Percentiles rank a stretch among this genome's conserved stretches.
These are phyloP conservation scores for Ephestia elutella DNA, from an alignment of 1,140 invertebrate species.

Conservation along the genomic window DNA sequence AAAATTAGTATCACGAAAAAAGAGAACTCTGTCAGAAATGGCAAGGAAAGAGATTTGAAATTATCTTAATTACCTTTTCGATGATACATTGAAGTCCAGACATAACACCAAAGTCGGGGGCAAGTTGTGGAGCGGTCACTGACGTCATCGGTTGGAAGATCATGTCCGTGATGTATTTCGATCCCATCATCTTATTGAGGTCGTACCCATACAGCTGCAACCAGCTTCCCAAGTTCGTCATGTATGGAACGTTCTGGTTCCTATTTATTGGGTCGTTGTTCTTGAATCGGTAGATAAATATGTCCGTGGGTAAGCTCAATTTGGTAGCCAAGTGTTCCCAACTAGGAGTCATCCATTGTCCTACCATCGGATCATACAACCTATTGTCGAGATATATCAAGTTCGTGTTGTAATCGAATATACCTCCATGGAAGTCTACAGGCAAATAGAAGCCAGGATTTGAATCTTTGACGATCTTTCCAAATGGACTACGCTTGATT, in stretches of 20 bases:
- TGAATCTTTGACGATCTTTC: constrained; percentile 89
- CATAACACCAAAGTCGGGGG: constrained; percentile 90
- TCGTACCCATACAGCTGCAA: constrained; percentile 91
- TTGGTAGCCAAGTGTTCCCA: constrained; percentile 90
- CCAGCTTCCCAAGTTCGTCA: constrained; percentile 90
- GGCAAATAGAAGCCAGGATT: constrained; percentile 94
- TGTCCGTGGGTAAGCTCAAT: constrained; percentile 87
- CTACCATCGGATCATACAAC: constrained; percentile 93
- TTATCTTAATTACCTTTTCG: constrained; percentile 76
- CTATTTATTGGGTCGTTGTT: constrained; percentile 95
- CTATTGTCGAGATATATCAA: constrained; percentile 88
- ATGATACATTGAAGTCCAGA: constrained; percentile 91
- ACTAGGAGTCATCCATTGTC: constrained; percentile 95
- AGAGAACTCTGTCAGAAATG: not conserved
- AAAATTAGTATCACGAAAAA: not conserved
- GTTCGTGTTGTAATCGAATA: constrained; percentile 88
- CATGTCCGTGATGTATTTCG: constrained; percentile 83
- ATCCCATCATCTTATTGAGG: constrained; percentile 88
- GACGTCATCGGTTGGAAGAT: constrained; percentile 85
- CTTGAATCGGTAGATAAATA: constrained; percentile 93
- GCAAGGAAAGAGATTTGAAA: not conserved
- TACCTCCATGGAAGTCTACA: constrained; percentile 94
- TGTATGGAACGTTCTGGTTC: constrained; percentile 83
- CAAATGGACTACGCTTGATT: constrained; percentile 92
- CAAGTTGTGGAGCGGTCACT: constrained; percentile 84